A percentile compares a stretch with the other conserved stretches of the same genome.
These are phyloP conservation scores for Ifrita kowaldi DNA, from an alignment of 2,113 vertebrate species.

Conservation along the genomic window DNA sequence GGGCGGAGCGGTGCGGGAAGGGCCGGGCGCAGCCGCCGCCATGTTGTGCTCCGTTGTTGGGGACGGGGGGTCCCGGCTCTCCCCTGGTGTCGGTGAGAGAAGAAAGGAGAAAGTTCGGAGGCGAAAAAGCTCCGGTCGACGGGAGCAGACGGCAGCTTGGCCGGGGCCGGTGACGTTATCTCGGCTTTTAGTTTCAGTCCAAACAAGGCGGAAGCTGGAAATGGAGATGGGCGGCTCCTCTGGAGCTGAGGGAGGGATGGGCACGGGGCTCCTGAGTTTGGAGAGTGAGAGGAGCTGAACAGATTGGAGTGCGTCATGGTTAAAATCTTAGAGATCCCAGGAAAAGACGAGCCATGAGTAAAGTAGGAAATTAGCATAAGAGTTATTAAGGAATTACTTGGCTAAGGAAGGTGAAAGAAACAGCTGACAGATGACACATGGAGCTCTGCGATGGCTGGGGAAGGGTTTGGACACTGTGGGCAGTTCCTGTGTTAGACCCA, in stretches of 20 bases:
- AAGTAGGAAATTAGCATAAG: not conserved
- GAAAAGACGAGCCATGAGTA: not conserved
- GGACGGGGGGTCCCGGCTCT: not conserved
- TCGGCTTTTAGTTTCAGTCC: not conserved
- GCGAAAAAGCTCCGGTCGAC: no score
- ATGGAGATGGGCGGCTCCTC: not conserved
- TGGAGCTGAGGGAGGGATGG: not conserved
- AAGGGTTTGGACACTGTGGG: not conserved
- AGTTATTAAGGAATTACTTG: not conserved
- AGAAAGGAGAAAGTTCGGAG: not conserved
- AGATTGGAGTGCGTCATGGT: rapidly evolving
- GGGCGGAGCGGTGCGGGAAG: not conserved
- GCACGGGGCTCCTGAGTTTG: not conserved
- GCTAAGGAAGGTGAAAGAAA: no score
- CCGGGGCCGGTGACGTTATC: not conserved
- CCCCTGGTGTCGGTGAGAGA: rapidly evolving
- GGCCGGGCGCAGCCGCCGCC: constrained; percentile 26
- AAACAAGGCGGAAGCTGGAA: not conserved
- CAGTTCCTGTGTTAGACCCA: not conserved
- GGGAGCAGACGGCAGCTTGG: not conserved
- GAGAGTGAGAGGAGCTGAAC: not conserved
- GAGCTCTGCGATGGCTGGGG: not conserved
- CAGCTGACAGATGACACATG: not conserved
- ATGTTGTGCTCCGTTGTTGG: constrained; percentile 26
- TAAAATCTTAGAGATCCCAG: not conserved